Evolutionary conservation across 2,113 vertebrate species (phyloP), one percentile per base, ranked within the genome.

Genomic region (Rhinoderma darwinii): DNA sequence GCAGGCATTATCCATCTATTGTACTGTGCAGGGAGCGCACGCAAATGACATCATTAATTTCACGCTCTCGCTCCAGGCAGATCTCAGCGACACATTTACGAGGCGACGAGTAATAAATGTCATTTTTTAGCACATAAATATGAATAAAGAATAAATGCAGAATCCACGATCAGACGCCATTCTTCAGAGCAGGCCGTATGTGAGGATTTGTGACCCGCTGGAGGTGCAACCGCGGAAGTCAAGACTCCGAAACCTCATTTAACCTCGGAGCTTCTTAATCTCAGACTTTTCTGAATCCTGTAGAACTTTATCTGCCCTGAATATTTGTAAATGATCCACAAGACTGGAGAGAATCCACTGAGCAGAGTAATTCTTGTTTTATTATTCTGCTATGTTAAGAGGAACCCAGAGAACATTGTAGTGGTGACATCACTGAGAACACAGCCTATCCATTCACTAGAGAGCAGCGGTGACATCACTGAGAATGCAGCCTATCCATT

Each of bases 41-140:
- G 30, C 32, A 54, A 54, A 47, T 68, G 63, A 70, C 37, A 39
- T 25, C 8, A 27, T 80, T 78, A 41, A 54, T 80, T 43, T 22
- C 39, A 51, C 32, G 30, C 47, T 72, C 5, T 30, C 25, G 61
- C 84, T 86, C 25, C 22, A 50, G 44, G 76, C 75, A 11, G 5
- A 54, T 86, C 47, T 56, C 75, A 22, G 63, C 22, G 61, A 54
- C 63, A 72, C 44, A 68, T 85, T 76, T 35, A 76, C 30, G 27
- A 73, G 51, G 35, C 56, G 27, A 63, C 27, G 22, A 77, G 41
- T 77, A 44, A 78, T 77, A 76, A 66, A 85, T 84, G 83, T 44
- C 54, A 84, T 76, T 76, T 44, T 32, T 63, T 3, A 35, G 44
- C 44, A 79, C 59, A 86, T 66, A 41, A 80, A 80, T 51, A 39